Evolutionary conservation across 2,888 invertebrate species (phyloP).

Genomic region (Achlya flavicornis): DNA sequence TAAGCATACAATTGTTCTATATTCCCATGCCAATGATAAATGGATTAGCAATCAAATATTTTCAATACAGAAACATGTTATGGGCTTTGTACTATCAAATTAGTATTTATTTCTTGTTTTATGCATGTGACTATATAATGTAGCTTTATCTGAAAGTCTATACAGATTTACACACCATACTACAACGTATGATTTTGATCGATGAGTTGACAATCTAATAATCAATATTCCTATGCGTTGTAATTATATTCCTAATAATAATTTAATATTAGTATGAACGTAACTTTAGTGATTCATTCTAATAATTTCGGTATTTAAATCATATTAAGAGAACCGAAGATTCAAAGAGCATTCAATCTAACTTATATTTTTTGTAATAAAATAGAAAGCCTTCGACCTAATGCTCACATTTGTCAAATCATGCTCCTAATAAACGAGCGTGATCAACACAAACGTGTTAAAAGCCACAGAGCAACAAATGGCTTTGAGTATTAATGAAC

Average conservation of each 20-base stretch:
- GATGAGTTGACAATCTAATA: too few species aligned
- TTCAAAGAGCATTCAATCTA: constrained; percentile 19
- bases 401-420: constrained; percentile 61
- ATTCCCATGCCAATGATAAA: constrained; percentile 52
- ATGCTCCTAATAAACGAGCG: constrained; percentile 61
- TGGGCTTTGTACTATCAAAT: neutral
- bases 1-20: constrained; percentile 44
- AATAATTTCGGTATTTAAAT: neutral
- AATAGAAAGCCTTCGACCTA: constrained; percentile 57
- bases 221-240: too few species aligned
- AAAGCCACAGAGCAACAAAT: constrained; percentile 42
- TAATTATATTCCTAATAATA: neutral
- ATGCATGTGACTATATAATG: neutral
- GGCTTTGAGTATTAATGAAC: constrained; percentile 35
- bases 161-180: neutral
- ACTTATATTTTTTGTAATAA: constrained; percentile 27
- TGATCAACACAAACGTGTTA: constrained; percentile 43
- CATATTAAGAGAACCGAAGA: constrained; percentile 21
- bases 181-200: too few species aligned
- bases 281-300: too few species aligned
- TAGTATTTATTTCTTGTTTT: neutral
- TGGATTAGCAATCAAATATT: constrained; percentile 29
- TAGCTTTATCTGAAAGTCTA: constrained; percentile 13
- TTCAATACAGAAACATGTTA: constrained; percentile 28
- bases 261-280: neutral